Percentiles rank a stretch among this genome's conserved stretches.
Conservation (phyloP, 2,113 vertebrate genomes). For the Thermophis baileyi region DNA sequence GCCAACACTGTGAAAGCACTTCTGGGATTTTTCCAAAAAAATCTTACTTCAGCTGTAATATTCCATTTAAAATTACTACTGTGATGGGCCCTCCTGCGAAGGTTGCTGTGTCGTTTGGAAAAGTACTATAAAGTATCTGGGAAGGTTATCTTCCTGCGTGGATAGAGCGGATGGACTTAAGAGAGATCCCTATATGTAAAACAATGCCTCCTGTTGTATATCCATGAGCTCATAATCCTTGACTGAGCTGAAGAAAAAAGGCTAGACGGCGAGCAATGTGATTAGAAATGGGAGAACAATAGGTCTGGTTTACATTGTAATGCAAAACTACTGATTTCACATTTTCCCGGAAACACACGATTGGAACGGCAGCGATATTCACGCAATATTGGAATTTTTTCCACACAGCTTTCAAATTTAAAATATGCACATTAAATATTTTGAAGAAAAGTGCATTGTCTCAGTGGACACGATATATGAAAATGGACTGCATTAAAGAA, state of each 20-base stretch:
- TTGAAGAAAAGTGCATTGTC: neutral
- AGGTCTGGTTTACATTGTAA: neutral
- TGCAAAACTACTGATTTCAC: neutral
- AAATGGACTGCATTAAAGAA: neutral
- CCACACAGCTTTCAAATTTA: neutral
- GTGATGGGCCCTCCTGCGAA: conserved; percentile 37
- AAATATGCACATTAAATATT: neutral
- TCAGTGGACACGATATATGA: neutral
- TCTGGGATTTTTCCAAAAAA: conserved; percentile 41
- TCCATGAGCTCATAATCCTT: neutral
- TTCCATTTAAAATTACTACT: conserved; percentile 47
- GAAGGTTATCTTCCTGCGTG: neutral
- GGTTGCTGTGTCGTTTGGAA: conserved; percentile 6
- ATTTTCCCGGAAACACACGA: neutral
- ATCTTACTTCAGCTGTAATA: conserved; percentile 35
- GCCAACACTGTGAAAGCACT: neutral
- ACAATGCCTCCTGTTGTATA: no score
- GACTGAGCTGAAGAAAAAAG: neutral
- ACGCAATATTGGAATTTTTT: neutral
- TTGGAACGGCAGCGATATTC: neutral
- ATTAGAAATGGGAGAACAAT: neutral
- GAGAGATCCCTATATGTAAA: neutral
- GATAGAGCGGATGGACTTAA: neutral
- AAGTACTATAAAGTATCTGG: conserved; percentile 16
- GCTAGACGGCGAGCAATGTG: neutral